A percentile compares a stretch with the other conserved stretches of the same genome.
Evolutionary conservation across 1,140 invertebrate genomes (phyloP).

Genomic region (Pseudomyrmex concolor): DNA sequence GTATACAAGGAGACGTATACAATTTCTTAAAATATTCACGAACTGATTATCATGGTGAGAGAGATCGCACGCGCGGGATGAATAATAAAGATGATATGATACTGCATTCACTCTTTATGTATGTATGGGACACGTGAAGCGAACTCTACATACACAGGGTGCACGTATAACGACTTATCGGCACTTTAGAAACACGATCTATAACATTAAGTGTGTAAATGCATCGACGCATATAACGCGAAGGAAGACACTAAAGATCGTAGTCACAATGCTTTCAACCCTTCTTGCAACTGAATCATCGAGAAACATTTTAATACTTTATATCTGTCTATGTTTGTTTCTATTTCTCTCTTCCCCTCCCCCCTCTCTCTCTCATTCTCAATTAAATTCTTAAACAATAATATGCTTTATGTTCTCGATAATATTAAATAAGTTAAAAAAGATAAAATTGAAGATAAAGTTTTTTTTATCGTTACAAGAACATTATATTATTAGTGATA

Average conservation of each 20-base stretch:
- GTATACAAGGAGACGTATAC: conserved; percentile 7
- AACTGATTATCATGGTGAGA: conserved; percentile 40
- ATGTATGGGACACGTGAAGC: background rate
- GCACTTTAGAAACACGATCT: conserved; percentile 32
- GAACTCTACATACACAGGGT: background rate
- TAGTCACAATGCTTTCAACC: background rate
- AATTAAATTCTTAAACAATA: conserved; percentile 6
- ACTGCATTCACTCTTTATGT: background rate
- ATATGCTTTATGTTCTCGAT: background rate
- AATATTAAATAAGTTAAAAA: conserved; percentile 4
- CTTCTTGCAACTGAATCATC: background rate
- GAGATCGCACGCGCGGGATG: conserved; percentile 30
- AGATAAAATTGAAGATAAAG: conserved; percentile 12
- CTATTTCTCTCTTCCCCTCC: no score
- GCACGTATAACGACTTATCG: background rate
- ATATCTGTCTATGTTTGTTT: background rate
- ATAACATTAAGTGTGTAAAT: conserved; percentile 34
- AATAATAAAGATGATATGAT: conserved; percentile 46
- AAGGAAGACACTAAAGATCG: background rate
- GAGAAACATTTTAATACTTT: background rate
- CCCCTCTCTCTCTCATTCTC: background rate
- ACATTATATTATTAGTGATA: background rate
- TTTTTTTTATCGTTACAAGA: conserved; percentile 24
- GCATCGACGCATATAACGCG: conserved; percentile 26
- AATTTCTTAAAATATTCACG: conserved; percentile 54